A percentile compares a stretch with the other conserved stretches of the same genome.
phyloP scores from a whole-genome alignment of 2,113 vertebrate genomes.

The Carlito syrichta region DNA sequence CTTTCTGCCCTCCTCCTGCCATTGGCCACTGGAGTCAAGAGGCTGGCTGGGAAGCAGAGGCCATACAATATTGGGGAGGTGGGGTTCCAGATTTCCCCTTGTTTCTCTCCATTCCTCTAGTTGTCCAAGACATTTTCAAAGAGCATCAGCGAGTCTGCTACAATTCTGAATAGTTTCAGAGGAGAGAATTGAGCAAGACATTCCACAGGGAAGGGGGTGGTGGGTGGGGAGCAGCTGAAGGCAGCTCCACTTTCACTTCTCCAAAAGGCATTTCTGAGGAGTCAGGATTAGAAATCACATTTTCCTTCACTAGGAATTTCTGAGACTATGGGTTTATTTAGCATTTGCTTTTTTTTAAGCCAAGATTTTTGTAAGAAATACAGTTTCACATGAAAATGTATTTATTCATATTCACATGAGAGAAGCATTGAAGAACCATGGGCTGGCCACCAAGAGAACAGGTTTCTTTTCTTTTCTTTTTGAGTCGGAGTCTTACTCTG shows the following conservation, averaged over 20 bases:
- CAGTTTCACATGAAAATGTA: too few species aligned
- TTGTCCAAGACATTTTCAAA: neutral
- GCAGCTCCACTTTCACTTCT: constrained; percentile 6
- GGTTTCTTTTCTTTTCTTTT: too few species aligned
- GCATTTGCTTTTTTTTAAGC: neutral
- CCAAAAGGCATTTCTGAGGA: constrained; percentile 16
- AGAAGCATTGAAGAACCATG: too few species aligned
- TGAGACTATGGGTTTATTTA: neutral
- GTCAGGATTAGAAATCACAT: neutral
- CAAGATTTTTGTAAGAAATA: too few species aligned
- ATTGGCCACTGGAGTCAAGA: too few species aligned
- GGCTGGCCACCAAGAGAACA: too few species aligned
- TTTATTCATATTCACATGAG: too few species aligned
- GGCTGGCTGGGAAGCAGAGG: neutral
- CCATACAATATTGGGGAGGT: too few species aligned
- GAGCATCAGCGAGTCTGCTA: neutral
- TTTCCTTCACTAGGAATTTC: neutral
- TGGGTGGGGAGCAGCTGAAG: neutral
- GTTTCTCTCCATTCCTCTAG: neutral
- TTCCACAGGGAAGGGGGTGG: neutral
- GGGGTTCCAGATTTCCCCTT: neutral
- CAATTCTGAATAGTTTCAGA: neutral
- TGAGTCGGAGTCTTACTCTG: too few species aligned
- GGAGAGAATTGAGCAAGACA: neutral
- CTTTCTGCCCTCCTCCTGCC: neutral